A percentile compares a stretch with the other conserved stretches of the same genome.
Evolutionary conservation across 2,888 invertebrate species (phyloP).

Genomic region (Bugula neritina): DNA sequence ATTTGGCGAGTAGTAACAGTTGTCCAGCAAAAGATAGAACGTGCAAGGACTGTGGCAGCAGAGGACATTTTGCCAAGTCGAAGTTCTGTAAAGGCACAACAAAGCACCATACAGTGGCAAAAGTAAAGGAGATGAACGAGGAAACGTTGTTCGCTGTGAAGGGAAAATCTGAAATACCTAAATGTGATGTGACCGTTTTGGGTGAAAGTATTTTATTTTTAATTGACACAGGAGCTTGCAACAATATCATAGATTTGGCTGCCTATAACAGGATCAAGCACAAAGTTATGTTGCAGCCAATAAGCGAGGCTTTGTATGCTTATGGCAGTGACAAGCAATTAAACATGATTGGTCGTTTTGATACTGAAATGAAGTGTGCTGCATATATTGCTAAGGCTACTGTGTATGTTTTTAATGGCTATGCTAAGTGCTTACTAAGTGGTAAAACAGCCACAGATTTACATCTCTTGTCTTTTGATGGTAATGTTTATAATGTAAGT

Average conservation of each 20-base stretch:
- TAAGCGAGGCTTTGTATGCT: neutral
- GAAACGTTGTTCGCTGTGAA: neutral
- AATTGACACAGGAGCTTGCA: neutral
- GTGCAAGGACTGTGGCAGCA: neutral
- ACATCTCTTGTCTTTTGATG: neutral
- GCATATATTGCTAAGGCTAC: neutral
- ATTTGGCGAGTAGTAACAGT: slow-evolving; percentile 1
- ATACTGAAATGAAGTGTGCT: neutral
- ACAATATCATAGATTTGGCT: slow-evolving; percentile 11
- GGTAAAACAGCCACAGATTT: neutral
- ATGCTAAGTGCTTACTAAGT: neutral
- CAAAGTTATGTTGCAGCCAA: neutral
- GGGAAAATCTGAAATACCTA: neutral
- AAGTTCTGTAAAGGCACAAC: neutral
- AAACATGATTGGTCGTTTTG: neutral
- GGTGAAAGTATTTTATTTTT: neutral
- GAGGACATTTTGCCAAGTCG: neutral
- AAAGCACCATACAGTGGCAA: neutral
- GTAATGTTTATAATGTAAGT: neutral
- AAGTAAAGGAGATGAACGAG: no score
- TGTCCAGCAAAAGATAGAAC: neutral
- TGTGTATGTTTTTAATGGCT: neutral
- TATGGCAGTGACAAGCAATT: neutral
- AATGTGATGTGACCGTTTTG: neutral
- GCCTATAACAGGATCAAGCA: neutral